Base-by-base conservation (phyloP, 2,113 vertebrate genomes). In the Pithys albifrons region DNA sequence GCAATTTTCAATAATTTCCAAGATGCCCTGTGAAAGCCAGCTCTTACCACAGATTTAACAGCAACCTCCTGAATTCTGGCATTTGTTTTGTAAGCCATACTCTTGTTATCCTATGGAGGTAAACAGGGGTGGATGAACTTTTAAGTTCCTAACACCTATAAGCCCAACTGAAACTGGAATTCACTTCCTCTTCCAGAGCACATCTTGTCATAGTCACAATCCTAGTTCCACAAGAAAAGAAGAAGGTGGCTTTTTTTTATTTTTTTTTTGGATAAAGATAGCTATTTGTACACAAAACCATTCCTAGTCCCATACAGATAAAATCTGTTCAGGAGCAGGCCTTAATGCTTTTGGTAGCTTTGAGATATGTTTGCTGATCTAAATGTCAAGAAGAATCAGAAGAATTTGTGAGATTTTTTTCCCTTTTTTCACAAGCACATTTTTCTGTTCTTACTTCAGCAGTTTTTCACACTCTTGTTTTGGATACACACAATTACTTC, bases 1-100 rank as follows among this genome's bases (percentile, higher is more conserved):
- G 85, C 39, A 93, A 90, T 96, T 95, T 89, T 88, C 85, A 90
- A 6, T 94, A 66, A 95, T 90, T 95, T 93, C 89, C 70, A 83
- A 72, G 77, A 76, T 77, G 78, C 64, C 93, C 75, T 88, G 48
- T 70, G 66, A 69, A 85, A 92, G 29, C 51, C 39, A 90, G 55
- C 55, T 90, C 51, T 73, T n/a, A 69, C n/a, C 91, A 37, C 49
- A 62, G 78, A 31, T 88, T 73, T 82, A 70, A 57, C 75, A 80
- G 71, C 15, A 15, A 89, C 51, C 24, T 49, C 48, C n/a, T 73
- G 39, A 64, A 31, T 33, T 85, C 57, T n/a, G 55, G 52, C 49
- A 77, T 74, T 65, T 88, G 75, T 67, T 96, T 90, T 67, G 69
- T 48, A 95, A 96, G 81, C 29, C 43, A 29, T 10, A 22, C 48